Evolutionary conservation across 1,140 invertebrate species (phyloP).

Genomic region (Grapholita molesta): DNA sequence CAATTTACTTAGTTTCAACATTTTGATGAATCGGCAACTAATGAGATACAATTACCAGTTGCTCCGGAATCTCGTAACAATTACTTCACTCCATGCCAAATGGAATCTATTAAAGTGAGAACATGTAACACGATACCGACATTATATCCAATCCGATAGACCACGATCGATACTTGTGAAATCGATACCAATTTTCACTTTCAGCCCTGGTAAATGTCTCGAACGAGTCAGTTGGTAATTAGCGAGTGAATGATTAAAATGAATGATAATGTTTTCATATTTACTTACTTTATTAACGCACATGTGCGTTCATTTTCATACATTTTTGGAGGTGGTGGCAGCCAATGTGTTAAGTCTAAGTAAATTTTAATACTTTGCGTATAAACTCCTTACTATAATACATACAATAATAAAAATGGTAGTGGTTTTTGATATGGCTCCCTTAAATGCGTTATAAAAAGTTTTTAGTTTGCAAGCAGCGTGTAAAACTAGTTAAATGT

Average conservation of each 20-base stretch:
- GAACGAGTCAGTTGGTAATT: neutral
- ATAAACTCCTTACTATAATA: no score
- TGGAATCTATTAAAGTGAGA: neutral
- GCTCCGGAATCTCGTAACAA: neutral
- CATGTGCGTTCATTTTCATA: no score
- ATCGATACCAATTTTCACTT: conserved; percentile 1
- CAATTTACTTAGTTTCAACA: neutral
- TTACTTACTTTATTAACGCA: no score
- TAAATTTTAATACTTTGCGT: no score
- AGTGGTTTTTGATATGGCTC: no score
- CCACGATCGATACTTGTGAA: conserved; percentile 1
- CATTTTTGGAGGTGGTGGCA: no score
- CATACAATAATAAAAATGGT: no score
- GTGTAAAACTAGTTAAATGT: no score
- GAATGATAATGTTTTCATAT: neutral
- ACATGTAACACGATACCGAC: neutral
- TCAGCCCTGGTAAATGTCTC: neutral
- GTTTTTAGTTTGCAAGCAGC: no score
- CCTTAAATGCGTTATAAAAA: no score
- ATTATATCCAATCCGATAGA: neutral
- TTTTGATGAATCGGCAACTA: neutral
- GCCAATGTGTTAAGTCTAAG: no score
- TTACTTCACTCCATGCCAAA: neutral
- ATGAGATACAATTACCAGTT: neutral
- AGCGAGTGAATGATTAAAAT: neutral